These are phyloP conservation scores for Ctenoplectra terminalis DNA, from an alignment of 1,140 invertebrate species.

Conservation along the genomic window DNA sequence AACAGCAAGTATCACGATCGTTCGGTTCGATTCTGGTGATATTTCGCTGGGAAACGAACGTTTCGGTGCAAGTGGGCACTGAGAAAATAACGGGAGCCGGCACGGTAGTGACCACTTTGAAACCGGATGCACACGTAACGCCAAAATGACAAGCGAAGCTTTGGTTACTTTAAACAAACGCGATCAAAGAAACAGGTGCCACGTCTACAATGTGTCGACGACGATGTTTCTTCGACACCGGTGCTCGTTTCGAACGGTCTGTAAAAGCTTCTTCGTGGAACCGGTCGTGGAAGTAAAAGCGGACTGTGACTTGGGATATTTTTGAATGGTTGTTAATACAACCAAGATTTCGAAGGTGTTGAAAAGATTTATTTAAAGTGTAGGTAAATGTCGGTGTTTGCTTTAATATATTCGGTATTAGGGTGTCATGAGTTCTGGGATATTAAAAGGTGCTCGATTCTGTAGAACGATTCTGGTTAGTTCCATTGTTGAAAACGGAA, in stretches of 20 bases:
- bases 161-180: slow-evolving; percentile 60
- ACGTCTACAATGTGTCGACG: slow-evolving; percentile 12
- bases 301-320: neutral
- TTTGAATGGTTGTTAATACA: too few relatives aligned
- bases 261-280: neutral
- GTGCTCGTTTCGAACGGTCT: neutral
- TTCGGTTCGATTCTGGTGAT: slow-evolving; percentile 20
- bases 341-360: too few relatives aligned
- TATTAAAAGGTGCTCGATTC: too few relatives aligned
- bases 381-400: too few relatives aligned
- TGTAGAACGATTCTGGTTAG: too few relatives aligned
- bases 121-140: slow-evolving; percentile 54
- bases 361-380: too few relatives aligned
- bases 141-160: slow-evolving; percentile 58
- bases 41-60: slow-evolving; percentile 53
- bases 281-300: too few relatives aligned
- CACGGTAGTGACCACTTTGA: slow-evolving; percentile 64
- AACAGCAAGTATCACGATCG: too few relatives aligned
- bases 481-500: too few relatives aligned
- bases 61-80: slow-evolving; percentile 58
- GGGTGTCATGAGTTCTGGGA: too few relatives aligned
- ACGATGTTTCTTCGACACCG: neutral
- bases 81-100: slow-evolving; percentile 61
- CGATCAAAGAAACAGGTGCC: slow-evolving; percentile 49
- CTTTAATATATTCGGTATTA: too few relatives aligned